These are phyloP conservation scores for Macrobrachium rosenbergii DNA, from an alignment of 1,140 invertebrate species.

Conservation along the genomic window DNA sequence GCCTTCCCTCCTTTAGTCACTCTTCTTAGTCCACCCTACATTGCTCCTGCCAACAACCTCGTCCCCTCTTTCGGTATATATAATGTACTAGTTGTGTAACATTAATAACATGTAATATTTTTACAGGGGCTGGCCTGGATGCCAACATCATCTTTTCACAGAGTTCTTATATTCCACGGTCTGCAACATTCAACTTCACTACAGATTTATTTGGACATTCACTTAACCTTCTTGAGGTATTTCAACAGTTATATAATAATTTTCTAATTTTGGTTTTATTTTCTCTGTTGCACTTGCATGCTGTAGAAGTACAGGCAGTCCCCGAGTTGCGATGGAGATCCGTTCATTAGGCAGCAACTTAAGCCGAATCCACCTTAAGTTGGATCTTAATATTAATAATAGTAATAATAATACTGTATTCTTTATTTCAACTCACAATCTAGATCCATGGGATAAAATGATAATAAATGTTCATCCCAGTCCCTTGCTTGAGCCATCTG, in stretches of 20 bases:
- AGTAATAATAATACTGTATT: too few species aligned
- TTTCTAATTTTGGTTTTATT: slow-evolving; percentile 1
- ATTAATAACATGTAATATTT: neutral
- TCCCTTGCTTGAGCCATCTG: too few species aligned
- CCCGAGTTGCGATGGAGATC: too few species aligned
- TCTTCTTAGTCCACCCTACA: too few species aligned
- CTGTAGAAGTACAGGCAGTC: neutral
- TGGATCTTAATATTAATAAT: too few species aligned
- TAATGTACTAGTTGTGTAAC: neutral
- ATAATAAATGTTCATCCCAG: too few species aligned
- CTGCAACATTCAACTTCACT: slow-evolving; percentile 85
- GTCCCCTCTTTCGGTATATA: neutral
- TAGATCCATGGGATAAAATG: too few species aligned
- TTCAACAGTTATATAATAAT: neutral
- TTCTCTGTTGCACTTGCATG: neutral
- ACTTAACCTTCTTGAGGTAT: slow-evolving; percentile 85
- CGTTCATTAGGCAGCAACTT: too few species aligned
- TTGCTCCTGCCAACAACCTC: too few species aligned
- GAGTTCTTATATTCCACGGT: slow-evolving; percentile 89
- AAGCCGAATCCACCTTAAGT: too few species aligned
- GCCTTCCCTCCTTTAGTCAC: too few species aligned
- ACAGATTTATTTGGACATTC: slow-evolving; percentile 91
- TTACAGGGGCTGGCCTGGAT: slow-evolving; percentile 81
- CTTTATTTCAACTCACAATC: too few species aligned
- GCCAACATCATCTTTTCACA: slow-evolving; percentile 89